These are phyloP conservation scores for Polymixis lichenea DNA, from an alignment of 2,888 invertebrate genomes.

Conservation along the genomic window DNA sequence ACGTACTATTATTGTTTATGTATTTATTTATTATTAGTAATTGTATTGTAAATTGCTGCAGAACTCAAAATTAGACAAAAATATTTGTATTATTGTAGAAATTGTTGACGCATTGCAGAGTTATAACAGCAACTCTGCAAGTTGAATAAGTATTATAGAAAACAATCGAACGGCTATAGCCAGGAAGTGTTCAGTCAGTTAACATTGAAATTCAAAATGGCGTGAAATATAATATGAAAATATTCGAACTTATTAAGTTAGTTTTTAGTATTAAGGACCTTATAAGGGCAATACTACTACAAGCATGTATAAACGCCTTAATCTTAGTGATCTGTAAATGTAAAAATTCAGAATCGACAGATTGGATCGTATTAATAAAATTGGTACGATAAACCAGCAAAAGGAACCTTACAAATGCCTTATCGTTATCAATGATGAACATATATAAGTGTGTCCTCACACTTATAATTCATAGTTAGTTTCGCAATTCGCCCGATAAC, in stretches of 20 bases:
- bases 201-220: conserved; percentile 37
- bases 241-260: conserved; percentile 62
- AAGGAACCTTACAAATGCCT: neutral
- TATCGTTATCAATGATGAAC: neutral
- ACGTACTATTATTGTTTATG: conserved; percentile 32
- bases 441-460: too few species aligned
- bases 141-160: conserved; percentile 51
- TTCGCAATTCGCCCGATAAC: neutral
- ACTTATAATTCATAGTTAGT: neutral
- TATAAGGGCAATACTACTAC: conserved; percentile 48
- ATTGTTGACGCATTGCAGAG: conserved; percentile 46
- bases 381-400: neutral
- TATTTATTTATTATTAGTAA: conserved; percentile 11
- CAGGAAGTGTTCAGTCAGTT: conserved; percentile 47
- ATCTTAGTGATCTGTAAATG: conserved; percentile 57
- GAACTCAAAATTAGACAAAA: conserved; percentile 62
- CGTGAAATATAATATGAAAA: conserved; percentile 41
- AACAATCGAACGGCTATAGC: conserved; percentile 41
- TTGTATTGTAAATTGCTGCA: conserved; percentile 51
- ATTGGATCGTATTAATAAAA: conserved; percentile 23
- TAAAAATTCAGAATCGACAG: conserved; percentile 13
- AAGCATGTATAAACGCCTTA: conserved; percentile 63
- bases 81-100: conserved; percentile 27
- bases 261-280: conserved; percentile 49
- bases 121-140: conserved; percentile 53